These are phyloP conservation scores for Dioctria rufipes DNA, from an alignment of 2,888 invertebrate species.

Conservation along the genomic window DNA sequence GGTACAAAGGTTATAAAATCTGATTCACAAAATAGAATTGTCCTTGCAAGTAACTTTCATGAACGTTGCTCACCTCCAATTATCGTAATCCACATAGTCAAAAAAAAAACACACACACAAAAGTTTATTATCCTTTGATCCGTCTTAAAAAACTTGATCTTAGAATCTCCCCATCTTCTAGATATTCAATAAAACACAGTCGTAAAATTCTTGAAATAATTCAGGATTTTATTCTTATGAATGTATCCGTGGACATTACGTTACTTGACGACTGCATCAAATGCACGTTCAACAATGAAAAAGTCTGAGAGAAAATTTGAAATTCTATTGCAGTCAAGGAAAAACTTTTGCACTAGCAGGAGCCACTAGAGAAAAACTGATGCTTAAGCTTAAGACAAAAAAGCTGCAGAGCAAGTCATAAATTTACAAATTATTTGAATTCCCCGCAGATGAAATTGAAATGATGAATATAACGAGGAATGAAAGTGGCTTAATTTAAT, in stretches of 20 bases:
- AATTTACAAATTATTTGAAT: conserved; percentile 40
- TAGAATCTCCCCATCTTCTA: neutral
- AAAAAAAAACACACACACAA: neutral
- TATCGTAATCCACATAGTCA: neutral
- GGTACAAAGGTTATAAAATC: neutral
- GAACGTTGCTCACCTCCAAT: conserved; percentile 2
- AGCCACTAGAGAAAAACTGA: neutral
- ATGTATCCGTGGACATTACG: conserved; percentile 1
- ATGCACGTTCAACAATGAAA: neutral
- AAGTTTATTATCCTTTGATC: neutral
- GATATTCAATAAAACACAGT: conserved; percentile 1
- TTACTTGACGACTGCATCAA: conserved; percentile 21
- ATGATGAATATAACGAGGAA: conserved; percentile 34
- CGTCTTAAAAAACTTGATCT: neutral
- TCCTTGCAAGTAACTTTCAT: neutral
- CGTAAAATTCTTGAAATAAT: conserved; percentile 7
- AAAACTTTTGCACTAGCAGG: neutral
- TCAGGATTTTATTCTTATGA: conserved; percentile 13
- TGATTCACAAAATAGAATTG: neutral
- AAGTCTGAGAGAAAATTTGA: neutral
- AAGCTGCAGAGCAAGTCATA: conserved; percentile 7
- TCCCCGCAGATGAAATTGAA: conserved; percentile 34
- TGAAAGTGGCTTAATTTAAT: conserved; percentile 37
- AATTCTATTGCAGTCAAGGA: neutral
- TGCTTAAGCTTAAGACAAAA: neutral